Conservation (phyloP, 2,888 invertebrate species). For the Coenonympha glycerion region DNA sequence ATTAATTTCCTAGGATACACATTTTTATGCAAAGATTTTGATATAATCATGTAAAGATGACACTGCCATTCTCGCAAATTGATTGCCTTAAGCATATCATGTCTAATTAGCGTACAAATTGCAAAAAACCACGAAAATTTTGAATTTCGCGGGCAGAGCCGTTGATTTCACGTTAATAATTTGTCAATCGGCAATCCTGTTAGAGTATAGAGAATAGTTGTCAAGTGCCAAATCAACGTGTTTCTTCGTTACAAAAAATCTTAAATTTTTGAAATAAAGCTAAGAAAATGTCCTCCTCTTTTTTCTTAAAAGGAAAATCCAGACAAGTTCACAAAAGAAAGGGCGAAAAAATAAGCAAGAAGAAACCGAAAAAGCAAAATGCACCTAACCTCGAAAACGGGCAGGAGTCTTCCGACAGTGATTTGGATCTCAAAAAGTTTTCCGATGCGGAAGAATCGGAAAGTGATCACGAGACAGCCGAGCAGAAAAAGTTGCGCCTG, state of each 20-base stretch:
- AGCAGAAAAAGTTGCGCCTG: constrained; percentile 91
- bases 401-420: constrained; percentile 80
- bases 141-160: no score
- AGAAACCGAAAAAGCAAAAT: constrained; percentile 52
- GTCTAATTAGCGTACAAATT: no score
- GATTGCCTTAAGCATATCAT: no score
- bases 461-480: constrained; percentile 86
- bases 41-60: no score
- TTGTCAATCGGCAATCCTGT: no score
- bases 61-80: no score
- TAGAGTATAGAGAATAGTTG: no score
- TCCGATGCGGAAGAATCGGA: constrained; percentile 69
- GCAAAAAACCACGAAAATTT: no score
- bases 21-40: no score
- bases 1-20: no score
- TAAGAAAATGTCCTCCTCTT: constrained; percentile 71
- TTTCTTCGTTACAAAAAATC: not conserved
- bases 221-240: constrained; percentile 28
- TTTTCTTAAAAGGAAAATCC: constrained; percentile 77
- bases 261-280: constrained; percentile 16
- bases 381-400: constrained; percentile 68
- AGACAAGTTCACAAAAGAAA: constrained; percentile 74
- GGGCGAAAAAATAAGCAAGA: constrained; percentile 60
- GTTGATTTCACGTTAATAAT: no score
- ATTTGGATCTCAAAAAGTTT: constrained; percentile 77